Percentiles rank a stretch among this genome's conserved stretches.
Evolutionary conservation across 2,797 vertebrate species (phyloP).

Genomic region (Poeciliopsis gracilis): DNA sequence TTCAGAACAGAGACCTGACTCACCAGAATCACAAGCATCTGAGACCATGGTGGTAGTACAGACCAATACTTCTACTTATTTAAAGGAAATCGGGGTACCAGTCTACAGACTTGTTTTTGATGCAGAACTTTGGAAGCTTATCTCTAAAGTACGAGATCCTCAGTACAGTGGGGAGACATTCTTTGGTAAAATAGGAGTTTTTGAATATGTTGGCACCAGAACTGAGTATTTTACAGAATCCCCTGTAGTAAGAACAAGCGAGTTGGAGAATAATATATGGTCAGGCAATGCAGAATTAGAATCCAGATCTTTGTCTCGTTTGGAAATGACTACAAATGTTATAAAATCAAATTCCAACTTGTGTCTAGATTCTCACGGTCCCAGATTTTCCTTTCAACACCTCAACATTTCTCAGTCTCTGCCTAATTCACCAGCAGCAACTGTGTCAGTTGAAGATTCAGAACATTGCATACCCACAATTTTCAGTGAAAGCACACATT

Average conservation of each 20-base stretch:
- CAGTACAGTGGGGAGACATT: slow-evolving; percentile 65
- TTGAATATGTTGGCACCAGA: slow-evolving; percentile 50
- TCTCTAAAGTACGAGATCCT: slow-evolving; percentile 68
- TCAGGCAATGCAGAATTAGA: slow-evolving; percentile 12
- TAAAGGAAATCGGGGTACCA: slow-evolving; percentile 39
- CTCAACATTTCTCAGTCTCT: slow-evolving; percentile 9
- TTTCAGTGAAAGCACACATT: slow-evolving; percentile 29
- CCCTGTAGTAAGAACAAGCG: slow-evolving; percentile 2
- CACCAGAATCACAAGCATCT: slow-evolving; percentile 30
- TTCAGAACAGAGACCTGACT: slow-evolving; percentile 31
- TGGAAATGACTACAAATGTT: slow-evolving; percentile 1
- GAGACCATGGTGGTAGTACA: slow-evolving; percentile 4
- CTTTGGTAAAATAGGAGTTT: slow-evolving; percentile 54
- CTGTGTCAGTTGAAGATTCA: slow-evolving; percentile 29
- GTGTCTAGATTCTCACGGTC: slow-evolving; percentile 45
- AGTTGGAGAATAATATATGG: slow-evolving; percentile 10
- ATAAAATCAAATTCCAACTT: slow-evolving; percentile 41
- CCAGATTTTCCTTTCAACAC: slow-evolving; percentile 10
- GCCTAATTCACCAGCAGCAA: slow-evolving; percentile 36
- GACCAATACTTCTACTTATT: not conserved
- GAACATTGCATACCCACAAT: not conserved
- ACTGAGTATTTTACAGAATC: slow-evolving; percentile 44
- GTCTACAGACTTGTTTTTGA: slow-evolving; percentile 55
- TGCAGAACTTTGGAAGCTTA: slow-evolving; percentile 65
- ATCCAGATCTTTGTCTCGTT: slow-evolving; percentile 9